Conservation (phyloP, 2,888 invertebrate species). For the Hydraecia micacea region DNA sequence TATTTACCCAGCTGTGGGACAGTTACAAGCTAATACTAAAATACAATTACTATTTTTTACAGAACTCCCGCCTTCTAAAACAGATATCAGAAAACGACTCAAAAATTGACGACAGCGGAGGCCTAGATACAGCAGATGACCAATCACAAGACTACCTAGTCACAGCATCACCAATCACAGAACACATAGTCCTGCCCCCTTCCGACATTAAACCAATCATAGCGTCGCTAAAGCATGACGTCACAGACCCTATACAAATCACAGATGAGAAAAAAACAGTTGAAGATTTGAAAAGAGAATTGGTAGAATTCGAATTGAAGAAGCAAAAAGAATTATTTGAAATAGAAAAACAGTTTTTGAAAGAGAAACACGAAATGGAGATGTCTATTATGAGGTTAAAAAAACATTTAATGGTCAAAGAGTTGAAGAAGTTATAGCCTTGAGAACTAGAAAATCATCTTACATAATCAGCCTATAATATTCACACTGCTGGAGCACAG, state of each 20-base stretch:
- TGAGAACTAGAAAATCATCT: neutral
- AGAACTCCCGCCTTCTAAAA: conserved; percentile 40
- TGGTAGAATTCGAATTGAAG: conserved; percentile 66
- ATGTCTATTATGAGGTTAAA: conserved; percentile 64
- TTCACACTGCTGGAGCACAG: neutral
- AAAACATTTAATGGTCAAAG: conserved; percentile 62
- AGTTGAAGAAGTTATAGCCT: conserved; percentile 60
- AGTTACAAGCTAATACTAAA: neutral
- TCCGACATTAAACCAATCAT: conserved; percentile 58
- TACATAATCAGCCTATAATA: neutral
- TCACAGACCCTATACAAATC: conserved; percentile 57
- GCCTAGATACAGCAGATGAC: conserved; percentile 32
- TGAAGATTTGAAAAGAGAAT: conserved; percentile 61
- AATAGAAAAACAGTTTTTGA: conserved; percentile 63
- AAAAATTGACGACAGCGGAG: conserved; percentile 58
- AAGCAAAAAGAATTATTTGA: conserved; percentile 66
- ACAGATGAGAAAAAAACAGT: conserved; percentile 47
- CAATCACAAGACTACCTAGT: conserved; percentile 41
- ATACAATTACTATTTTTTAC: neutral
- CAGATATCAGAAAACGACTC: conserved; percentile 29
- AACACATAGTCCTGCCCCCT: conserved; percentile 48
- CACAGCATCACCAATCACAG: conserved; percentile 36
- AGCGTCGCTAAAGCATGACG: conserved; percentile 12
- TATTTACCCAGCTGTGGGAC: neutral
- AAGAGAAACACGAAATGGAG: conserved; percentile 66